A percentile compares a stretch with the other conserved stretches of the same genome.
phyloP scores from a whole-genome alignment of 2,888 invertebrate species.

The Eilema griseolum region DNA sequence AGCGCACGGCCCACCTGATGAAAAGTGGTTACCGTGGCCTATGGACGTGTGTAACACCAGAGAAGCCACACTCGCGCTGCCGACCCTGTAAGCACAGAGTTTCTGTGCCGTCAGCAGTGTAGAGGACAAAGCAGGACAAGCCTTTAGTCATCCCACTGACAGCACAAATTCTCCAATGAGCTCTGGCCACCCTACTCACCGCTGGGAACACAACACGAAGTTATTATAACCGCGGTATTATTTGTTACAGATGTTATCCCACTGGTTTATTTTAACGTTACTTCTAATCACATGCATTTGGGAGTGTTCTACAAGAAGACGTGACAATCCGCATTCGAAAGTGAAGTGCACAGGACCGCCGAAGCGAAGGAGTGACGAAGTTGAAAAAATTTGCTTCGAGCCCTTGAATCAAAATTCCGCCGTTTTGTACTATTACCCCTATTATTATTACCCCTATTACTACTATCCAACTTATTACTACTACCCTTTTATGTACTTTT shows the following conservation, averaged over 20 bases:
- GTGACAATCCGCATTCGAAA: not conserved
- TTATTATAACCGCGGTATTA: not conserved
- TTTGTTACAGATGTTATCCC: slow-evolving; percentile 9
- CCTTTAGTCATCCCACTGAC: too few relatives aligned
- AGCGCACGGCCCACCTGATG: too few relatives aligned
- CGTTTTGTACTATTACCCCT: not conserved
- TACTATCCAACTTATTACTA: not conserved
- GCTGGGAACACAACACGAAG: too few relatives aligned
- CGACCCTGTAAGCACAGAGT: too few relatives aligned
- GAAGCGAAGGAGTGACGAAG: not conserved
- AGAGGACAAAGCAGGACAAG: too few relatives aligned
- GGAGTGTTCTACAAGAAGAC: not conserved
- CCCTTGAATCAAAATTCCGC: not conserved
- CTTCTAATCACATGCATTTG: not conserved
- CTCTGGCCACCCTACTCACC: too few relatives aligned
- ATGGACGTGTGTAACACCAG: too few relatives aligned
- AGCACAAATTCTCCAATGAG: too few relatives aligned
- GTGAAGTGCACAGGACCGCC: not conserved
- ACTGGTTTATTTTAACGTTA: not conserved
- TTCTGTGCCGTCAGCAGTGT: too few relatives aligned
- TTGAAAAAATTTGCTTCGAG: not conserved
- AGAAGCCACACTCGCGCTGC: too few relatives aligned
- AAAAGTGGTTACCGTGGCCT: too few relatives aligned
- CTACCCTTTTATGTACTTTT: not conserved
- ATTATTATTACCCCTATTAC: not conserved